phyloP scores from a whole-genome alignment of 2,888 invertebrate genomes.

The Noctuana brunneofusca region DNA sequence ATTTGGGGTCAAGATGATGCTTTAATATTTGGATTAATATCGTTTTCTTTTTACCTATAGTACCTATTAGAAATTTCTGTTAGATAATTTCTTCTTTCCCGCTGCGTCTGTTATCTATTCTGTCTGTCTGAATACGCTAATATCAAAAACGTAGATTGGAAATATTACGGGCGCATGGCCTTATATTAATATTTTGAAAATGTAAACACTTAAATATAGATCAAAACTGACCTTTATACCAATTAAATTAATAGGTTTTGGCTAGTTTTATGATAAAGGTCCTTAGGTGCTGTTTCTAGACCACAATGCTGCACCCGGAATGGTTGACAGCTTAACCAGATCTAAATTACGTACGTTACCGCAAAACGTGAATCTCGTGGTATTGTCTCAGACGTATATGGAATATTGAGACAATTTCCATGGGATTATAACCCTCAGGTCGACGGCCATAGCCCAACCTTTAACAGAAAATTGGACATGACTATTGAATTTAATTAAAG shows the following conservation, averaged over 20 bases:
- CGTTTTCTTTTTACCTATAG: too few relatives aligned
- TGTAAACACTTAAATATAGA: too few relatives aligned
- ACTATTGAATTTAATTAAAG: constrained; percentile 56
- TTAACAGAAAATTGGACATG: constrained; percentile 59
- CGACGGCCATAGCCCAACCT: constrained; percentile 54
- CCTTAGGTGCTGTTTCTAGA: constrained; percentile 6
- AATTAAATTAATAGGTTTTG: too few relatives aligned
- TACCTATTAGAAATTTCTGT: too few relatives aligned
- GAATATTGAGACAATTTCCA: constrained; percentile 56
- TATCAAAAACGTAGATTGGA: too few relatives aligned
- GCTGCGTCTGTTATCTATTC: too few relatives aligned
- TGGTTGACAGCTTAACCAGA: constrained; percentile 34
- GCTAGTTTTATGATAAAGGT: background rate
- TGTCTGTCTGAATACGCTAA: too few relatives aligned
- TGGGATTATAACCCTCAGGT: constrained; percentile 53
- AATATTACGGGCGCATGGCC: too few relatives aligned
- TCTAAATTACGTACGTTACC: constrained; percentile 64
- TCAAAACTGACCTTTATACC: too few relatives aligned
- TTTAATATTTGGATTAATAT: background rate
- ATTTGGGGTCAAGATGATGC: background rate
- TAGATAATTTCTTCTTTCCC: too few relatives aligned
- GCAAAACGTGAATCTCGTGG: constrained; percentile 61
- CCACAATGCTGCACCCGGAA: background rate
- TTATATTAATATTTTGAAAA: too few relatives aligned
- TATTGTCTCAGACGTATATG: constrained; percentile 68